Evolutionary conservation across 2,888 invertebrate genomes (phyloP), one percentile per base, ranked within the genome.

Genomic region (Idaea biselata): DNA sequence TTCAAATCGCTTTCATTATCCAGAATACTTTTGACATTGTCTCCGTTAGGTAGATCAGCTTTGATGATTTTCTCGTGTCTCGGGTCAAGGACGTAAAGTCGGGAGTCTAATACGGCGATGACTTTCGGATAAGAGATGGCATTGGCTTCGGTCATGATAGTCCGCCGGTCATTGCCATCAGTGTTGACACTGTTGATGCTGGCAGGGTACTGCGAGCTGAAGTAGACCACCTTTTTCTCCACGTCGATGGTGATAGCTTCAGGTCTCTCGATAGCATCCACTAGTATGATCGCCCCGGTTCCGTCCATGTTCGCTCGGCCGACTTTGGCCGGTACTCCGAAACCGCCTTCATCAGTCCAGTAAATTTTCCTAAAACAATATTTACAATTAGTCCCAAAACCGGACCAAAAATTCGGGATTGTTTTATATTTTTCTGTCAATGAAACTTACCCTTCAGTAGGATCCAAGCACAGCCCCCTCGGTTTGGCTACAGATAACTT

Each of bases 291-390:
- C 0, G 98, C 93, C 74, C 96, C 95, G 16, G 95, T 94, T 0
- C 99, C 99, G 81, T 99, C 98, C 97, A 99, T 98, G 80, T 97
- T 97, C 0, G 97, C 97, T 74, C 95, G 96, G 0, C 95, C 97
- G 33, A 99, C 96, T 87, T 99, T 99, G 0, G 96, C 94, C 0
- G 97, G 97, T 0, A 98, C 97, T 1, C 97, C 97, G 66, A 93
- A 95, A 8, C 98, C 98, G 11, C 99, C 99, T 72, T 97, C 97
- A 80, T 99, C 99, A 11, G 98, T 94, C 99, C 99, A 99, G 89
- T 97, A 99, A 32, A 99, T 88, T 89, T 96, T 96, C 33, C 95
- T 95, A 83, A 0, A 58, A 88, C 81, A 59, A 14, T 44, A 44
- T 8, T 8, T 44, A 44, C 3, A 44, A 44, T 44, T 44, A 44